Conservation (phyloP, 2,888 invertebrate genomes). For the Prenolepis imparis region DNA sequence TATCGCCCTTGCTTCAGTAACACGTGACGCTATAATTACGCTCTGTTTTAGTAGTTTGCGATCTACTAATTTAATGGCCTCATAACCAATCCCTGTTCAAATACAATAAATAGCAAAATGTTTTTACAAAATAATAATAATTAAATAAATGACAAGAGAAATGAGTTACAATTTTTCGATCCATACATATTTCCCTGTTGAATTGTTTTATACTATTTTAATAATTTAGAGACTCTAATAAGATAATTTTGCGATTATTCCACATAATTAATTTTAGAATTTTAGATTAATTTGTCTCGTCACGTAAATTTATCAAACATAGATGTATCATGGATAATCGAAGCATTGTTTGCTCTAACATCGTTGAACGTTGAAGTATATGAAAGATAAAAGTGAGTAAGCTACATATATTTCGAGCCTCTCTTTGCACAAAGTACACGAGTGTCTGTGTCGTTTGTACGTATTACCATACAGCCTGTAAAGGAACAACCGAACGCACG, state of each 20-base stretch:
- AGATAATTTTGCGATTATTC: background rate
- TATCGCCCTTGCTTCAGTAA: conserved; percentile 44
- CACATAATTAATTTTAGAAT: background rate
- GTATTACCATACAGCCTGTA: conserved; percentile 41
- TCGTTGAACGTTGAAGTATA: conserved; percentile 34
- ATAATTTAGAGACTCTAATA: background rate
- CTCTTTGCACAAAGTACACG: conserved; percentile 42
- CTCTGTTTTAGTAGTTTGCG: conserved; percentile 30
- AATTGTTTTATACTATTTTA: background rate
- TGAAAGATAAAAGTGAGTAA: conserved; percentile 20
- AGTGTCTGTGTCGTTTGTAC: conserved; percentile 27
- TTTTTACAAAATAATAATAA: conserved; percentile 9
- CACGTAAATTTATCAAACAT: background rate
- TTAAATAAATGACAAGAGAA: background rate
- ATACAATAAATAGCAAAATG: background rate
- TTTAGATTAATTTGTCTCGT: background rate
- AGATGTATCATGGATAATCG: conserved; percentile 14
- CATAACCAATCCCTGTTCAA: background rate
- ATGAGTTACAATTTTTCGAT: background rate
- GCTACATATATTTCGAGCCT: conserved; percentile 33
- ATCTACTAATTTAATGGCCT: conserved; percentile 14
- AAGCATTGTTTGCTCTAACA: conserved; percentile 17
- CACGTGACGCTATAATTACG: conserved; percentile 41
- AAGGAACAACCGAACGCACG: conserved; percentile 52
- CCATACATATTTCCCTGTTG: no score